Evolutionary conservation across 2,888 invertebrate species (phyloP).

Genomic region (Plusia festucae): DNA sequence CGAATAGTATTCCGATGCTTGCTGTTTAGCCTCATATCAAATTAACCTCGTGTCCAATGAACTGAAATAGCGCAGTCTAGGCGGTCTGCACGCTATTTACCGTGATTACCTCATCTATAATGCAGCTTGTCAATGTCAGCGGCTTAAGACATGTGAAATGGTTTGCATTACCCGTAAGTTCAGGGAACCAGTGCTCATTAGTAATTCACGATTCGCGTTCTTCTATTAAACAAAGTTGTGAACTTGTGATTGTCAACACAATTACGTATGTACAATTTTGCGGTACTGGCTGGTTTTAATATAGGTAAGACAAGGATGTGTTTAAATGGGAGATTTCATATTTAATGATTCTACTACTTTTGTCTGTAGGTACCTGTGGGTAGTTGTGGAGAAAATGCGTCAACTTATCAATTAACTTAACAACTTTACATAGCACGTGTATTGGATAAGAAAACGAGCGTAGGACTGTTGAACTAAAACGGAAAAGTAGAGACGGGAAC

Average conservation of each 20-base stretch:
- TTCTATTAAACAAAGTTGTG: slow-evolving; percentile 35
- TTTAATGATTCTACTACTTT: no score
- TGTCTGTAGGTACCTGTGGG: no score
- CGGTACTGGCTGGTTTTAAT: slow-evolving; percentile 26
- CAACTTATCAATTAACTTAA: no score
- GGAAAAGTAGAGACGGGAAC: not conserved
- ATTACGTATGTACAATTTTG: slow-evolving; percentile 20
- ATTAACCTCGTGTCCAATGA: slow-evolving; percentile 34
- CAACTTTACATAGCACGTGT: no score
- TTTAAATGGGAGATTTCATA: no score
- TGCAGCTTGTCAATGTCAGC: slow-evolving; percentile 68
- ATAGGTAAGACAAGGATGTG: slow-evolving; percentile 27
- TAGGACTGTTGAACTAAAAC: not conserved
- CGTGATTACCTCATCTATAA: slow-evolving; percentile 67
- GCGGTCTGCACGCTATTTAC: slow-evolving; percentile 48
- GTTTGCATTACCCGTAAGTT: slow-evolving; percentile 36
- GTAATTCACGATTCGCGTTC: slow-evolving; percentile 56
- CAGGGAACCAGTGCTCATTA: slow-evolving; percentile 42
- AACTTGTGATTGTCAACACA: slow-evolving; percentile 29
- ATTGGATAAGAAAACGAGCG: not conserved
- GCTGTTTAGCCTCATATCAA: slow-evolving; percentile 19
- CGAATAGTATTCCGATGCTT: slow-evolving; percentile 9
- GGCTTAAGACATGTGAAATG: slow-evolving; percentile 55
- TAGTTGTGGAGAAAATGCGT: no score
- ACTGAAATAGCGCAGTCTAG: slow-evolving; percentile 40